Percentiles rank a stretch among this genome's conserved stretches.
Conservation (phyloP, 2,888 invertebrate genomes). For the Drosophila neutralis region DNA sequence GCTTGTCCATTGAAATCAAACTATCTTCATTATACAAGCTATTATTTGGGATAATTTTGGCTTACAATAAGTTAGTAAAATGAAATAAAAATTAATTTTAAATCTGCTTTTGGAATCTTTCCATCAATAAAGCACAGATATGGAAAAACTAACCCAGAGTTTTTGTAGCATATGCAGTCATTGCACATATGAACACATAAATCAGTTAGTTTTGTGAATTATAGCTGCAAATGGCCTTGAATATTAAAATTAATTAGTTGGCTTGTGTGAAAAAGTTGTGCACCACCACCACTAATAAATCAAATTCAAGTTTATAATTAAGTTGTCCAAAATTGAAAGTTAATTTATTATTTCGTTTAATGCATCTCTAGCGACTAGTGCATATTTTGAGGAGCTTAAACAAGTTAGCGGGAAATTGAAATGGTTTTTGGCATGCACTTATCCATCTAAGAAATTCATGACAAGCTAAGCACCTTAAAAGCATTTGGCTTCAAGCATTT, state of each 20-base stretch:
- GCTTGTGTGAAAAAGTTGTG: neutral
- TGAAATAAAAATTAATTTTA: neutral
- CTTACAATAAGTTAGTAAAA: no score
- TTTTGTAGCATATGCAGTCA: neutral
- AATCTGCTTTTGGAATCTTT: neutral
- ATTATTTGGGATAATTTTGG: neutral
- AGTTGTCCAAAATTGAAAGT: neutral
- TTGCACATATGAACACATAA: neutral
- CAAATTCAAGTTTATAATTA: neutral
- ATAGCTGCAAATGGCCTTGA: neutral
- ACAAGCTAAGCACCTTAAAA: slow-evolving; percentile 45
- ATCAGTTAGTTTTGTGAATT: neutral
- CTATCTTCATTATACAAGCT: neutral
- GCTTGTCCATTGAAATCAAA: neutral
- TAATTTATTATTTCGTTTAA: neutral
- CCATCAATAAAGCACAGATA: neutral
- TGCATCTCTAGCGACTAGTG: neutral
- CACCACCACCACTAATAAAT: neutral
- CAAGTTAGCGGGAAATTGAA: neutral
- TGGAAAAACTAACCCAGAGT: neutral
- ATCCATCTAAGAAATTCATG: slow-evolving; percentile 8
- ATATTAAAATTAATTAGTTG: neutral
- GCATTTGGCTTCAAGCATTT: slow-evolving; percentile 53
- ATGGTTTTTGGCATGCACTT: neutral
- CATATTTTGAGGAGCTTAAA: neutral